Evolutionary conservation across 2,888 invertebrate genomes (phyloP), one percentile per base, ranked within the genome.

Genomic region (Acrocyrtus sp.): DNA sequence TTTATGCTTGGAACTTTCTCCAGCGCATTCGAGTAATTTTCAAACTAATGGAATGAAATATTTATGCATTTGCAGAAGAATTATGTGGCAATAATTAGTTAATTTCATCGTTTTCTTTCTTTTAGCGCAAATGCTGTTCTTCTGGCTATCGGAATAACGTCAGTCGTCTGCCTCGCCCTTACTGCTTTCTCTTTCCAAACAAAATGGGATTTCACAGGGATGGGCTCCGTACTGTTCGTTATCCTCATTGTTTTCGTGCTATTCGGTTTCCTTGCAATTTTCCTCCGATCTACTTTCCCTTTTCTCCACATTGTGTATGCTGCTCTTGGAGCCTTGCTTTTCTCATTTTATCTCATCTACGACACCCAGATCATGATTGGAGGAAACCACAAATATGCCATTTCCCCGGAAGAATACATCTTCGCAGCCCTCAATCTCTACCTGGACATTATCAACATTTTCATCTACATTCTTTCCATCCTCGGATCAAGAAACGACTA

Each of bases 131-230:
- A 78, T 10, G 24, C 79, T 8, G 77, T 77, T 22, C 54, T 77
- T n/a, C 61, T 77, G 86, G 97, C 96, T 0, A 92, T 93, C n/a
- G 95, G 94, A 1, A 91, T 96, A 63, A 95, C 95, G 12, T 90
- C 93, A 12, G 92, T 90, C 0, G 90, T 97, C 24, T 92, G 93
- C 77, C 85, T 97, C 12, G 92, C 90, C 0, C 86, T 98, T 68
- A 97, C 97, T 0, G 81, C 96, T 57, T 98, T 97, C 86, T 95
- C 97, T 3, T 91, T 96, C 86, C 97, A 97, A 85, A 96, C 96
- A 0, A 95, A 92, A 84, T 91, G 88, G 85, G 94, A 94, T 85
- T 94, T 94, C 83, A 94, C 94, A 1, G 87, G 89, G 78, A 88
- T 90, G 86, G 92, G 93, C 24, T 93, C 93, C 0, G 86, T 90